phyloP scores from a whole-genome alignment of 2,113 vertebrate species.

The Sigmodon hispidus region DNA sequence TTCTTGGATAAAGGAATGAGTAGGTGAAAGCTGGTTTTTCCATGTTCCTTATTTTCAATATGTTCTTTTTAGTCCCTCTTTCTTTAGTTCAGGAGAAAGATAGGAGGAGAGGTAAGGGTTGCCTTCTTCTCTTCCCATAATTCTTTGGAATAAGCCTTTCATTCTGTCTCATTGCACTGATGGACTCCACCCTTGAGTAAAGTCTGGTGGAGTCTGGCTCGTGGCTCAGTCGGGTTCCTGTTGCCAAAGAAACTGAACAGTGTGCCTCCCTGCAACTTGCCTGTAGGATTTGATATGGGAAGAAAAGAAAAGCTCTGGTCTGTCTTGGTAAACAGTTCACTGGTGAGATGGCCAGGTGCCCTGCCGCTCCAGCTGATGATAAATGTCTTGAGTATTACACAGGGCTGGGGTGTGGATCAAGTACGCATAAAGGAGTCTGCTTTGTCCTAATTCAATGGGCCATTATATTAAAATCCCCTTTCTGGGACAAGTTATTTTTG shows the following conservation, averaged over 20 bases:
- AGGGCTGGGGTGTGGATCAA: neutral
- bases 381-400: neutral
- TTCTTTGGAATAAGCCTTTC: neutral
- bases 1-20: neutral
- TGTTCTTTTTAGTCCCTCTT: neutral
- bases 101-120: neutral
- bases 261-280: conserved; percentile 42
- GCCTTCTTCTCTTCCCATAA: neutral
- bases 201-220: neutral
- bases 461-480: neutral
- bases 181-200: neutral
- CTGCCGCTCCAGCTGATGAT: neutral
- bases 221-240: neutral
- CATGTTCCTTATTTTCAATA: neutral
- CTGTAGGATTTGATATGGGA: conserved; percentile 1
- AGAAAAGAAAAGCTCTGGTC: conserved; percentile 4
- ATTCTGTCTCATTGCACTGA: neutral
- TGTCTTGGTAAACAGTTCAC: conserved; percentile 22
- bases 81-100: neutral
- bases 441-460: neutral
- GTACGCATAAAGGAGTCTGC: neutral
- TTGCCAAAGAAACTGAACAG: conserved; percentile 38
- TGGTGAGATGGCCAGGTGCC: neutral
- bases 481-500: neutral
- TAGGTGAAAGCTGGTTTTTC: neutral